A percentile compares a stretch with the other conserved stretches of the same genome.
Evolutionary conservation across 2,113 vertebrate species (phyloP).

Genomic region (Columbina picui): DNA sequence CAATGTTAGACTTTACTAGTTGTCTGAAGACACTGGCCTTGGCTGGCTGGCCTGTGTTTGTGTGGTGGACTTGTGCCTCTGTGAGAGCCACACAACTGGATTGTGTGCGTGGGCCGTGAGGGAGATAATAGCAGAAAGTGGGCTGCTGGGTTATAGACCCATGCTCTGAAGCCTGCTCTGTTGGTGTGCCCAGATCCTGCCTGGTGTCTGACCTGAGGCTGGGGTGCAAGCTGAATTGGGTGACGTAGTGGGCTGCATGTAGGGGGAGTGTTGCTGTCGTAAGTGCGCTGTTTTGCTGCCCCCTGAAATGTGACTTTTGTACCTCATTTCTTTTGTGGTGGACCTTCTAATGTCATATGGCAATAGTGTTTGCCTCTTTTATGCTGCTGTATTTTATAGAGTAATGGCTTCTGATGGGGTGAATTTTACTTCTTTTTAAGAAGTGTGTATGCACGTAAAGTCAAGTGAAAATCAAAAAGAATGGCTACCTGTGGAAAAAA

Average conservation of each 20-base stretch:
- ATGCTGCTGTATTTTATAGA: not conserved
- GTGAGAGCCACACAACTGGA: not conserved
- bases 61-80: not conserved
- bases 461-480: not conserved
- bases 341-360: not conserved
- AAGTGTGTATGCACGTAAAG: not conserved
- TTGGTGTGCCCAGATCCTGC: not conserved
- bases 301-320: not conserved
- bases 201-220: not conserved
- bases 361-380: not conserved
- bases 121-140: not conserved
- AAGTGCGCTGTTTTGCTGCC: accelerated
- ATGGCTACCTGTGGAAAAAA: not conserved
- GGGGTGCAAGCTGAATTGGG: not conserved
- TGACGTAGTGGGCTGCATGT: not conserved
- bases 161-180: not conserved
- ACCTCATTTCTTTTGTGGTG: not conserved
- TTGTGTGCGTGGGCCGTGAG: accelerated
- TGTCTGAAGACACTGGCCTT: not conserved
- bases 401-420: not conserved
- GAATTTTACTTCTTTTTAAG: not conserved
- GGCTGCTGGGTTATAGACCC: not conserved
- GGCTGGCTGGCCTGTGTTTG: not conserved
- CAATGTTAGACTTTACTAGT: accelerated
- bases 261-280: not conserved